These are phyloP conservation scores for Agriopis leucophaearia DNA, from an alignment of 2,888 invertebrate genomes.

Conservation along the genomic window DNA sequence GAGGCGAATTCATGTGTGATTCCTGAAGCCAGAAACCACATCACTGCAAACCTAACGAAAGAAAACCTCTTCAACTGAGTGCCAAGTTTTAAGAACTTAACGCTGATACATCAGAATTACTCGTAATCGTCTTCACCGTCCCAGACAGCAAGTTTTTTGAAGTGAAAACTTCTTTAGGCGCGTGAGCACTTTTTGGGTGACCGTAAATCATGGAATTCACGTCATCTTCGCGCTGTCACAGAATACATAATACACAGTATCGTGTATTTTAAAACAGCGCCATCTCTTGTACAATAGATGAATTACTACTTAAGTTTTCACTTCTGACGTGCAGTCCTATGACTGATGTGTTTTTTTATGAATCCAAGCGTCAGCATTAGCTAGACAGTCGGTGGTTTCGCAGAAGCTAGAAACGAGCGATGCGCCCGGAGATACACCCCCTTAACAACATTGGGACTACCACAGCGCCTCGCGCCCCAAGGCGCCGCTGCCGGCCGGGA, in stretches of 20 bases:
- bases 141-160: background rate
- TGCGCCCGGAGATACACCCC: background rate
- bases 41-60: background rate
- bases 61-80: background rate
- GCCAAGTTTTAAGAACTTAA: background rate
- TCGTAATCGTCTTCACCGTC: background rate
- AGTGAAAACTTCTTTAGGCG: too few species aligned
- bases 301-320: too few species aligned
- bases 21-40: background rate
- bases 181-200: too few species aligned
- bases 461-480: background rate
- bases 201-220: too few species aligned
- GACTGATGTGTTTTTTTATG: background rate
- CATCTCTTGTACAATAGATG: too few species aligned
- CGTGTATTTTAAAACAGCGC: too few species aligned
- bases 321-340: too few species aligned
- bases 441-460: background rate
- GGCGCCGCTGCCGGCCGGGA: background rate
- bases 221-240: too few species aligned
- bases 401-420: background rate
- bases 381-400: too few species aligned
- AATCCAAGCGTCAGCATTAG: background rate
- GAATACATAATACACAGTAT: too few species aligned
- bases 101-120: background rate
- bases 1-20: background rate